Base-by-base conservation (phyloP, 2,888 invertebrate species). In the Thereva unica region DNA sequence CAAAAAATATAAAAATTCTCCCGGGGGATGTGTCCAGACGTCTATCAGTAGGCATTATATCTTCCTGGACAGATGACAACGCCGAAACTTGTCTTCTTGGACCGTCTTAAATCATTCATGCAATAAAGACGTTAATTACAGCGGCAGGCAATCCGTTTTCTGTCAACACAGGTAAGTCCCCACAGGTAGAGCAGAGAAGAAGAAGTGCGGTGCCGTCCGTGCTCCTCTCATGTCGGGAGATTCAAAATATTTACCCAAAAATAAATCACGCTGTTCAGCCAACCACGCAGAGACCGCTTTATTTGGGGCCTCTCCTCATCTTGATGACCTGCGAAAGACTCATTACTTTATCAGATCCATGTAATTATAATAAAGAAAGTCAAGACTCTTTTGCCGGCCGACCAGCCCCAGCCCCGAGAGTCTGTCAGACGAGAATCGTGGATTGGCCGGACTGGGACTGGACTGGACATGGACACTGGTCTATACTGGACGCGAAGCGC, bases 321-420 rank as follows among this genome's bases (percentile, higher is more conserved):
- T 64, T 64, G 68, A 67, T 68, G 68, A 67, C 66, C 68, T 57
- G 68, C 44, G 54, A 63, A 59, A 63, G 64, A 41, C 68, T 68
- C 67, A 68, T 68, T 68, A 66, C 59, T 66, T 68, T 68, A 68
- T 68, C 66, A 68, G 66, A 68, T 68, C 56, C 63, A 53, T 66
- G 68, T 68, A 68, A 68, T 68, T 68, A 68, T 68, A 68, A 66
- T 56, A 67, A 68, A 67, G 44, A 44, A 44, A 44, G 5, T 23
- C 37, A n/a, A 38, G n/a, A 45, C 61, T 41, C 61, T 55, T 63
- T 40, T 45, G 44, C 23, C 5, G 9, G n/a, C 7, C 40, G 63
- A 35, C 44, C 9, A 50, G 37, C 37, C 12, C 1, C 7, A 35
- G 52, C 8, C 5, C 23, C 40, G n/a, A 23, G 1, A 23, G 23